Evolutionary conservation across 1,140 invertebrate species (phyloP).

Genomic region (Tribolium madens): DNA sequence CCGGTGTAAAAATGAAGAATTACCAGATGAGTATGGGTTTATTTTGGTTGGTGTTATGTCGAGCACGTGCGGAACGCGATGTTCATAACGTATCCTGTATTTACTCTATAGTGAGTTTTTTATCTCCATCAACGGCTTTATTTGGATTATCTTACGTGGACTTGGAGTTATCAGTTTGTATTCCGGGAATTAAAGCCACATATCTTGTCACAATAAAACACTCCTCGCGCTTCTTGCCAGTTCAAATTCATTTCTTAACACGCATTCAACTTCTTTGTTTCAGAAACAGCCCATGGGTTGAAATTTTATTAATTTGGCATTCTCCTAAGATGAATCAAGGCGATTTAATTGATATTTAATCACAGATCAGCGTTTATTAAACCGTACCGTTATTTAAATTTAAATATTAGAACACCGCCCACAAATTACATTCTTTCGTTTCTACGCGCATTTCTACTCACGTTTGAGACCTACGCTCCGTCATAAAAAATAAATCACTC

Average conservation of each 20-base stretch:
- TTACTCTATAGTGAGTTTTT: constrained; percentile 47
- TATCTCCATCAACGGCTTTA: constrained; percentile 49
- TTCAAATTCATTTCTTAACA: background rate
- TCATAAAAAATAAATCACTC: constrained; percentile 28
- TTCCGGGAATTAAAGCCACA: constrained; percentile 34
- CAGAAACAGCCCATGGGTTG: background rate
- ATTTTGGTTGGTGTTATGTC: constrained; percentile 45
- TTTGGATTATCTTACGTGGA: constrained; percentile 48
- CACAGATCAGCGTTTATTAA: constrained; percentile 12
- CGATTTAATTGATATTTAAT: constrained; percentile 25
- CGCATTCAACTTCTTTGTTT: background rate
- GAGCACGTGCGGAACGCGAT: constrained; percentile 42
- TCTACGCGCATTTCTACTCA: constrained; percentile 28
- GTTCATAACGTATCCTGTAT: constrained; percentile 34
- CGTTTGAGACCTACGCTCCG: constrained; percentile 27
- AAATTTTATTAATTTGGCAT: background rate
- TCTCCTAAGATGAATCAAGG: background rate
- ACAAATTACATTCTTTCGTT: constrained; percentile 38
- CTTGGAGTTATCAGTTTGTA: constrained; percentile 41
- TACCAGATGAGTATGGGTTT: constrained; percentile 44
- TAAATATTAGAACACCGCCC: constrained; percentile 42
- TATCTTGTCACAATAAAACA: constrained; percentile 35
- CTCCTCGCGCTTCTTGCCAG: constrained; percentile 7
- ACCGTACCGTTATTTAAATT: constrained; percentile 22
- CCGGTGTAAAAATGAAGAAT: constrained; percentile 40